These are phyloP conservation scores for Hesperophylax magnus DNA, from an alignment of 1,140 invertebrate genomes.

Conservation along the genomic window DNA sequence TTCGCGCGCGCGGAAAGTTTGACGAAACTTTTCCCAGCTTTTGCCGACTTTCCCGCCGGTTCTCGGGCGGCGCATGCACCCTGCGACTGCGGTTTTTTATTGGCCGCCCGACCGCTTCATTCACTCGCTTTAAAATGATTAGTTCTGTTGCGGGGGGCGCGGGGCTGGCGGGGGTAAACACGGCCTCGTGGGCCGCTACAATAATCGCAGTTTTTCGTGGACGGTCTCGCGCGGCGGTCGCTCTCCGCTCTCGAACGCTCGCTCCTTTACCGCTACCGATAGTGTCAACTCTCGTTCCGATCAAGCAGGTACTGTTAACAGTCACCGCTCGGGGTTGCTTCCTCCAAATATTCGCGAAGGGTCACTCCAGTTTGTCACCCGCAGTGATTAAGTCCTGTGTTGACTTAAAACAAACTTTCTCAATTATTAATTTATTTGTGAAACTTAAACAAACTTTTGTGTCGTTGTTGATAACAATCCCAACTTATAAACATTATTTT, in stretches of 20 bases:
- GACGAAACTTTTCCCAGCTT: constrained; percentile 13
- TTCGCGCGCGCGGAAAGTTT: too few relatives aligned
- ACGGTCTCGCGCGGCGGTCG: constrained; percentile 40
- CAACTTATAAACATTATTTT: too few relatives aligned
- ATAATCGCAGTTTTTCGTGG: constrained; percentile 49
- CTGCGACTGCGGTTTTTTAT: constrained; percentile 46
- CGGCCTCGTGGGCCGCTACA: constrained; percentile 39
- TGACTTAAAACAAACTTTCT: constrained; percentile 2
- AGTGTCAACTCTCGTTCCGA: too few relatives aligned
- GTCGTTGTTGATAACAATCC: neutral
- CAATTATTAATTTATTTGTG: neutral
- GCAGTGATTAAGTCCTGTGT: constrained; percentile 12
- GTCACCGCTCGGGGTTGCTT: neutral
- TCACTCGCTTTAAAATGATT: constrained; percentile 50
- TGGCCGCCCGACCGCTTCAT: constrained; percentile 38
- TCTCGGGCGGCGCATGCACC: constrained; percentile 29
- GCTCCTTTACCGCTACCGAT: neutral
- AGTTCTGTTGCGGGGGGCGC: constrained; percentile 34
- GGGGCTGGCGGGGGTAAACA: constrained; percentile 36
- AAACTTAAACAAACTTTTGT: constrained; percentile 8
- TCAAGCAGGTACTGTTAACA: too few relatives aligned
- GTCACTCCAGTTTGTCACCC: constrained; percentile 8
- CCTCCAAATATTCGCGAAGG: constrained; percentile 18
- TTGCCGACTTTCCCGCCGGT: constrained; percentile 18
- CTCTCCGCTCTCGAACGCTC: neutral